Conservation (phyloP, 2,888 invertebrate species). For the Monoplex corrugatus region DNA sequence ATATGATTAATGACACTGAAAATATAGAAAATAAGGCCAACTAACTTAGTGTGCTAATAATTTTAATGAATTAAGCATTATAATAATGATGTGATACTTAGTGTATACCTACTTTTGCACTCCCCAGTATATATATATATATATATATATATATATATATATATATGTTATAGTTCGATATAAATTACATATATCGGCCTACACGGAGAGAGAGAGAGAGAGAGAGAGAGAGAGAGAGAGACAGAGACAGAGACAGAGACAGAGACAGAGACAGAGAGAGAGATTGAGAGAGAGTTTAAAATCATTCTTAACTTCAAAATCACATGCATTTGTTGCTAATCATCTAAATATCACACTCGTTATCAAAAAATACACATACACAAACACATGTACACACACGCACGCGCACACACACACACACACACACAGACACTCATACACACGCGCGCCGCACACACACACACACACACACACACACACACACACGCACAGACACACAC, state of each 20-base stretch:
- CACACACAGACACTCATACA: neutral
- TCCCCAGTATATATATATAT: no score
- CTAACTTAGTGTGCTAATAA: no score
- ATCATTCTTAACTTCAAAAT: neutral
- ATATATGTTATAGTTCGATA: no score
- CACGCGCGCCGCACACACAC: neutral
- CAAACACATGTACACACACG: neutral
- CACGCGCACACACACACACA: neutral
- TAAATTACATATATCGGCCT: neutral
- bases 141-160: no score
- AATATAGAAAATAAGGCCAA: no score
- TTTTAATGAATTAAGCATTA: no score
- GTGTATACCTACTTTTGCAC: no score
- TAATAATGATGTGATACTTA: no score
- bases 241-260: neutral
- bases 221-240: neutral
- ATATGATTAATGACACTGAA: no score
- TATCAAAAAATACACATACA: neutral
- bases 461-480: neutral
- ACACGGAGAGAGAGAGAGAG: neutral
- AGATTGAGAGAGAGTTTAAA: neutral
- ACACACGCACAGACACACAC: no score
- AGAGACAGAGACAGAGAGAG: neutral
- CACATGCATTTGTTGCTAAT: no score
- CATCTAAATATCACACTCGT: neutral